Evolutionary conservation across 2,113 vertebrate genomes (phyloP).

Genomic region (Chionodraco myersi): DNA sequence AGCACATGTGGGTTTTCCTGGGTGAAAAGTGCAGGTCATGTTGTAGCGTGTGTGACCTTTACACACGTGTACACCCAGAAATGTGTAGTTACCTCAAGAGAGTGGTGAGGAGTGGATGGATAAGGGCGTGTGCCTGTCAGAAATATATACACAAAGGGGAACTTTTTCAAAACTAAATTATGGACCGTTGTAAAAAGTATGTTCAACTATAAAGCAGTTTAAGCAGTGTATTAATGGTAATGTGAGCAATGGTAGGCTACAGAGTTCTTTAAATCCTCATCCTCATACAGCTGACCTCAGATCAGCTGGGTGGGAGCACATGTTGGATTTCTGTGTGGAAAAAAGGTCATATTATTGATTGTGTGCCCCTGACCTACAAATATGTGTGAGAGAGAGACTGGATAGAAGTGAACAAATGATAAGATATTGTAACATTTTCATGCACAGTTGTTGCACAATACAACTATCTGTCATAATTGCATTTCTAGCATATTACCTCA

Average conservation of each 20-base stretch:
- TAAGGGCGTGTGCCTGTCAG: neutral
- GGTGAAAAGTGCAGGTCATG: neutral
- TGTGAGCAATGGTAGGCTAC: neutral
- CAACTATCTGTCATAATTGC: neutral
- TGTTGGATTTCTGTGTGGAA: neutral
- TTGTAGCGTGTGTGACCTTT: conserved; percentile 9
- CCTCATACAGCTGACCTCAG: conserved; percentile 2
- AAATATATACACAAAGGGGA: no score
- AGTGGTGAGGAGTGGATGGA: neutral
- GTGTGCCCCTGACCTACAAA: neutral
- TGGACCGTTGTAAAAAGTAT: neutral
- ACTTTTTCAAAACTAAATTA: neutral
- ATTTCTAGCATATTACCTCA: neutral
- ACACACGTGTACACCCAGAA: neutral
- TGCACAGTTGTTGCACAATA: neutral
- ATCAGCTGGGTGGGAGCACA: conserved; percentile 16
- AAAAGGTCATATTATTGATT: neutral
- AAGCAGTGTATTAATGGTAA: neutral
- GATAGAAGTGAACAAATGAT: neutral
- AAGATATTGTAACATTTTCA: neutral
- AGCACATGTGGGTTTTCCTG: conserved; percentile 6
- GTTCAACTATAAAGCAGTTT: neutral
- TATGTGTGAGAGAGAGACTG: neutral
- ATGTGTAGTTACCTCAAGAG: neutral
- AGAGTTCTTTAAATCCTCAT: conserved; percentile 3